Conservation (phyloP, 2,888 invertebrate species). For the Drosophila austrosaltans region DNA sequence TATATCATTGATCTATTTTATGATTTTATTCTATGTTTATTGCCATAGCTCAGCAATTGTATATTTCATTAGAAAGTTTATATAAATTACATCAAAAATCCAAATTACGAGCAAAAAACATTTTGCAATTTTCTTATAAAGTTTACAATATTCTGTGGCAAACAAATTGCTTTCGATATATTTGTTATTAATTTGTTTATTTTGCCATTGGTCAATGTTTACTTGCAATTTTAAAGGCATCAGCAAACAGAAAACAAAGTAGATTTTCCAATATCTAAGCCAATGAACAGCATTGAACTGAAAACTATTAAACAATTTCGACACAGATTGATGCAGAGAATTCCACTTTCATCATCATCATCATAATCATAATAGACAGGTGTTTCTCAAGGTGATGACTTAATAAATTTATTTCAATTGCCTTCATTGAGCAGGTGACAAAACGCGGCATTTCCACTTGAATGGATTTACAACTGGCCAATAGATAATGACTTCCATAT, state of each 20-base stretch:
- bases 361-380: neutral
- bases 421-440: constrained; percentile 4
- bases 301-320: neutral
- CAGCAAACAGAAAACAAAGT: neutral
- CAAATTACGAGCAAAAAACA: neutral
- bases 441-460: constrained; percentile 7
- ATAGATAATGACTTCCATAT: constrained; percentile 4
- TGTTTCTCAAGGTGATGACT: neutral
- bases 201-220: neutral
- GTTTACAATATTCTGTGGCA: neutral
- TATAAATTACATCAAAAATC: neutral
- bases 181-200: neutral
- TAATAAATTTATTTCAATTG: constrained; percentile 13
- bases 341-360: neutral
- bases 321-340: neutral
- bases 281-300: neutral
- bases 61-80: neutral
- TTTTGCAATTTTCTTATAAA: neutral
- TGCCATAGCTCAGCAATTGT: too few relatives aligned
- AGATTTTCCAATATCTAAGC: too few relatives aligned
- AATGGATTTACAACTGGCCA: constrained; percentile 16
- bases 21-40: too few relatives aligned
- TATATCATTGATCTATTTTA: too few relatives aligned
- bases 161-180: neutral
- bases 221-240: neutral